Conservation (phyloP, 2,888 invertebrate species). For the Idaea aversata region DNA sequence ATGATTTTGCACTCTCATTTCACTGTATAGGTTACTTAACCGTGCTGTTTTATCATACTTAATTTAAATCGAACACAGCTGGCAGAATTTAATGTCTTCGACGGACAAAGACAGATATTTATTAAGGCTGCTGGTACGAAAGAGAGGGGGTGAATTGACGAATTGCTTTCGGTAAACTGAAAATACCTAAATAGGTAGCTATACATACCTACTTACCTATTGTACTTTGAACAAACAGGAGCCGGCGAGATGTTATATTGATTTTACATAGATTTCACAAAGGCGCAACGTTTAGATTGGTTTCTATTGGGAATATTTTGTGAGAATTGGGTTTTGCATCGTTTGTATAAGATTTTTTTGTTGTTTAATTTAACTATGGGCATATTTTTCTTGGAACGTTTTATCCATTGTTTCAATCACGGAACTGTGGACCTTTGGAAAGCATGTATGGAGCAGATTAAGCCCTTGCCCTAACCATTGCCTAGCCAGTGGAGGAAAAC, state of each 20-base stretch:
- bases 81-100: constrained; percentile 38
- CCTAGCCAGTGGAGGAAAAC: too few relatives aligned
- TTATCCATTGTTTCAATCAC: too few relatives aligned
- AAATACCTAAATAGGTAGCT: not conserved
- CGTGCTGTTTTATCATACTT: constrained; percentile 41
- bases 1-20: not conserved
- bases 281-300: not conserved
- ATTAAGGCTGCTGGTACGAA: constrained; percentile 4
- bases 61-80: constrained; percentile 42
- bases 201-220: not conserved
- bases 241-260: not conserved
- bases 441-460: too few relatives aligned
- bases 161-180: constrained; percentile 11
- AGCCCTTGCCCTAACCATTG: too few relatives aligned
- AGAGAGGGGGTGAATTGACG: constrained; percentile 9
- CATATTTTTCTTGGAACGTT: too few relatives aligned
- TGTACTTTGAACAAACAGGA: not conserved
- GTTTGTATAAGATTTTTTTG: not conserved
- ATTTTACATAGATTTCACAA: not conserved
- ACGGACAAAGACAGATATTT: constrained; percentile 21
- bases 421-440: too few relatives aligned
- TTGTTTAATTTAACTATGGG: too few relatives aligned
- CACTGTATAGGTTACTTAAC: constrained; percentile 33
- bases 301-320: not conserved
- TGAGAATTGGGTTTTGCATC: not conserved